Base-by-base conservation (phyloP, 2,113 vertebrate species). In the Bufo bufo region DNA sequence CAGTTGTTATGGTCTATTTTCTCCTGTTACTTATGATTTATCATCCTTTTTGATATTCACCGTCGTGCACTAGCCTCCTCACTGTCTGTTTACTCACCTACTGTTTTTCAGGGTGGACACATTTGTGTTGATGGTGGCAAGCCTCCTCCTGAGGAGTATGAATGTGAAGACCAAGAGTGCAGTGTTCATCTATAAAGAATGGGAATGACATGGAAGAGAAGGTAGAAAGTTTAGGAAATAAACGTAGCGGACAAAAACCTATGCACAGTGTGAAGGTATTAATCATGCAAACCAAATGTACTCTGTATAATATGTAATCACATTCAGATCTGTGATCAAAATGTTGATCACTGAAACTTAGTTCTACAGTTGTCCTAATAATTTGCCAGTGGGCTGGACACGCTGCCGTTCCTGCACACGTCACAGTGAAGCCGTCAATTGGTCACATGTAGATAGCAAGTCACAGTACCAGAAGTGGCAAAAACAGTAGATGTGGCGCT, bases 111-210 rank as follows among this genome's bases (percentile, higher is more conserved):
- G 65, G 16, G 91, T 92, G 0, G 94, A 94, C 59, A 93, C 90
- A 6, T 93, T 91, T 8, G 92, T 89, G 14, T 94, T 94, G 33
- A 94, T 91, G 20, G 91, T 91, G 14, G 93, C 89, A 45, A 94
- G 71, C 71, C 85, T 92, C 0, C 47, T 81, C 87, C 82, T 88
- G 50, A 94, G 88, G 63, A 89, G 90, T 89, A 91, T 91, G 14
- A 94, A 75, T 33, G 89, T 88, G 90, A 71, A 87, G 59, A 92
- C 82, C 72, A 91, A 92, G 59, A 94, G 90, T 0, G 65, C 3
- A 54, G 92, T 86, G 56, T 93, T 93, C n/a, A 92, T 87, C 93
- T 94, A 58, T 2, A 19, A 59, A 23, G 13, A 80, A 80, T 12
- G 17, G 8, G 4, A 23, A 56, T 16, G 0, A 33, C 10, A 79